phyloP scores from a whole-genome alignment of 2,797 vertebrate genomes.

The Megaceryle alcyon region DNA sequence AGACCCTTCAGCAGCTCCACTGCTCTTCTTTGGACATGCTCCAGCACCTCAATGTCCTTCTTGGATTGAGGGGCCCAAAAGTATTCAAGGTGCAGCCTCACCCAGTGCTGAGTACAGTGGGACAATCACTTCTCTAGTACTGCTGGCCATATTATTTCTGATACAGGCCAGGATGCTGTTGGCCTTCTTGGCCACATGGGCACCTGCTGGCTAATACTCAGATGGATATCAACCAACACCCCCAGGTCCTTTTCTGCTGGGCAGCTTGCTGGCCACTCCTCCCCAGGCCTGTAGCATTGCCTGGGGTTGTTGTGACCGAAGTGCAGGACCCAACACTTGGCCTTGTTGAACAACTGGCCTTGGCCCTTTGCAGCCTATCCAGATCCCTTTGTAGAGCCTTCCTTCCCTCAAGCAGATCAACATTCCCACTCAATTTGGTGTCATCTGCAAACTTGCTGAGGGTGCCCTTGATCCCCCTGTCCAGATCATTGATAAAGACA shows the following conservation, averaged over 20 bases:
- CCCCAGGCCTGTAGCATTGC: no score
- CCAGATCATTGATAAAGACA: not conserved
- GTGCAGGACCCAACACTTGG: not conserved
- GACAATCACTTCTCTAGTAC: no score
- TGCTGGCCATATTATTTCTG: not conserved
- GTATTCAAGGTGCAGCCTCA: not conserved
- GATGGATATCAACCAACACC: not conserved
- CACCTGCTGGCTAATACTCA: not conserved
- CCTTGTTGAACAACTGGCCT: not conserved
- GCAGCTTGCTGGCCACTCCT: not conserved
- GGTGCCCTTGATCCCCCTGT: not conserved
- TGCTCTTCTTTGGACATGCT: not conserved
- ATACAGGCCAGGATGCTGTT: not conserved
- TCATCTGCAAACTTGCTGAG: not conserved
- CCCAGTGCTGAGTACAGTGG: not conserved
- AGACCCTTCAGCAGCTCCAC: not conserved
- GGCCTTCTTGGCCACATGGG: not conserved
- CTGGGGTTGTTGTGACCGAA: not conserved
- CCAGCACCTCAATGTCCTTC: not conserved
- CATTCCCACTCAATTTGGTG: no score
- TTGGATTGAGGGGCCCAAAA: not conserved
- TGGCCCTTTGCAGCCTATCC: not conserved
- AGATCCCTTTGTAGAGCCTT: not conserved
- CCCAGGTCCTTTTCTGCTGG: fast-evolving
- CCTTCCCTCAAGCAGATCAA: not conserved